These are phyloP conservation scores for Falco columbarius DNA, from an alignment of 2,797 vertebrate genomes.

Conservation along the genomic window DNA sequence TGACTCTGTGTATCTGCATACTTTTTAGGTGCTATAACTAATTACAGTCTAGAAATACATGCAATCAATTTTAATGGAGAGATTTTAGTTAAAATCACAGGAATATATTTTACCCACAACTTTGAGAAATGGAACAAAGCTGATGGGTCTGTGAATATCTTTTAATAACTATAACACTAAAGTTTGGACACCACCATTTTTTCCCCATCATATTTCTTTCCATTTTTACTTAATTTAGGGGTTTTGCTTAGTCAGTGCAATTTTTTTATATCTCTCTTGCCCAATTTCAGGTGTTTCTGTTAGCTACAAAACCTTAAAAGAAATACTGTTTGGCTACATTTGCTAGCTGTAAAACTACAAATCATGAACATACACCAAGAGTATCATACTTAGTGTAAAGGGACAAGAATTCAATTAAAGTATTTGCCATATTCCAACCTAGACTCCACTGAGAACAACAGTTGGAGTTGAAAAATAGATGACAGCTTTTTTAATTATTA, in stretches of 20 bases:
- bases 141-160: neutral
- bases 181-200: neutral
- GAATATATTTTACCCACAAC: neutral
- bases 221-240: slow-evolving; percentile 13
- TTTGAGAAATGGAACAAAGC: neutral
- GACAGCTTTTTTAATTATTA: slow-evolving; percentile 46
- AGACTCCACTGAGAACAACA: slow-evolving; percentile 19
- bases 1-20: neutral
- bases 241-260: neutral
- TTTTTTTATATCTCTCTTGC: neutral
- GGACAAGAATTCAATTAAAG: slow-evolving; percentile 32
- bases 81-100: neutral
- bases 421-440: slow-evolving; percentile 33
- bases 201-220: neutral
- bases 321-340: slow-evolving; percentile 34
- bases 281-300: slow-evolving; percentile 29
- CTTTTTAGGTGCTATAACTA: neutral
- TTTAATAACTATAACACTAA: neutral
- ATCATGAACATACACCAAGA: slow-evolving; percentile 11
- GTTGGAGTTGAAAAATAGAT: slow-evolving; percentile 40
- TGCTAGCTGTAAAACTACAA: neutral
- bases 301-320: slow-evolving; percentile 40
- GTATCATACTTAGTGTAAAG: neutral
- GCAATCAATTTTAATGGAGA: neutral
- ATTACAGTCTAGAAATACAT: neutral